Evolutionary conservation across 2,888 invertebrate genomes (phyloP), one percentile per base, ranked within the genome.

Genomic region (Drosophila eohydei): DNA sequence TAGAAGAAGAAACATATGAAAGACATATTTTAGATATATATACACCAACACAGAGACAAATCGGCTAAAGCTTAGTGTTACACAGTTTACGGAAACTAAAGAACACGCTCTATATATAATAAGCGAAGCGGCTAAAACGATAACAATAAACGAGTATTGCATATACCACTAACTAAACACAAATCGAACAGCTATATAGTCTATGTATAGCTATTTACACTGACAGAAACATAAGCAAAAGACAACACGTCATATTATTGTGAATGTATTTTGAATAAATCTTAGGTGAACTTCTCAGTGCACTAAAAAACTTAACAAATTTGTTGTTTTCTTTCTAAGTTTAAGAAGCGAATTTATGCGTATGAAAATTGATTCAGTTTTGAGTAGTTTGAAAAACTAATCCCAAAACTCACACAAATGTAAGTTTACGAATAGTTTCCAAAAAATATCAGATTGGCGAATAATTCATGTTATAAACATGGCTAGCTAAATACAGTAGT

Each of bases 251-350:
- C 79, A 76, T 79, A 82, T 81, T 82, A 84, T 77, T 79, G 82
- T 82, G 79, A 79, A 83, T 77, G 83, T 83, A 84, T 71, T 83
- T 83, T 81, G 54, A 84, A 84, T 83, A 83, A 83, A 81, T 63
- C 52, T 62, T 51, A 70, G 67, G 75, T 71, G 67, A 78, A 77
- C 78, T 68, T 73, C 30, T 52, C 34, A 66, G 64, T 59, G 61
- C 73, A 73, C 69, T 62, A 64, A 62, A 74, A 64, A 61, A 71
- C 30, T 48, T 62, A 55, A 40, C 14, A 12, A 41, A 28, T 7
- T 11, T 40, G 26, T 6, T 16, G n/a, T 54, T 30, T n/a, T 28
- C 6, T 6, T 28, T n/a, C 12, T 16, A 2, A 5, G 30, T 34
- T 34, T 9, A 34, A 40, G 40, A 6, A 21, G 2, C 3, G 14